Base-by-base conservation (phyloP, 2,113 vertebrate species). In the Catagonus wagneri region DNA sequence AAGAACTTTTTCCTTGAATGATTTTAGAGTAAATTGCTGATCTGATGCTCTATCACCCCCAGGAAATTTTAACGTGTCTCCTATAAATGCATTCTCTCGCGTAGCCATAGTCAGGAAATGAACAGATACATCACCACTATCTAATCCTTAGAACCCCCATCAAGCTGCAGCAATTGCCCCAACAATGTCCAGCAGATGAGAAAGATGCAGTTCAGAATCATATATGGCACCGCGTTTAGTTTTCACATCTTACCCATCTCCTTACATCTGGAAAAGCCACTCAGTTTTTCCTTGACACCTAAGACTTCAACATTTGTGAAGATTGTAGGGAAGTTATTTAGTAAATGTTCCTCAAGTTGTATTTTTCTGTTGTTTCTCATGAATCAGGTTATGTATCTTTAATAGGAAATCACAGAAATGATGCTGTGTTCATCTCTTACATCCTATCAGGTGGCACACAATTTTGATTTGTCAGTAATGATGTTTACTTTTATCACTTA, bases 401-500 rank as follows among this genome's bases (percentile, higher is more conserved):
- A 61, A 50, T 25, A 85, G 29, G 61, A n/a, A 44, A 44, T 15
- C 34, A 44, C 32, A 80, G 60, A 81, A 90, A 36, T 54, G n/a
- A 81, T 79, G 8, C 7, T 58, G 5, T 61, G 14, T 80, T 80
- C 74, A n/a, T 83, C 54, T 66, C 52, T 3, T 88, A 14, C 20
- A 23, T 80, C 93, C 50, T 54, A 78, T 60, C 14, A 84, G 74
- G 34, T 52, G 17, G 27, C 16, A 75, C 44, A 50, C n/a, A 68
- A 66, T 61, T 60, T 71, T 65, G 69, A 76, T 76, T 75, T 94
- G 44, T 76, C 74, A 29, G 75, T 66, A 93, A 87, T 61, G 39
- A 63, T n/a, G 19, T 25, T 86, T 14, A 61, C 39, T 39, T 78
- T 90, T 61, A 83, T 58, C 29, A 68, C 27, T 66, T 88, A 83